Conservation (phyloP, 2,888 invertebrate genomes). For the Chymomyza caudatula region DNA sequence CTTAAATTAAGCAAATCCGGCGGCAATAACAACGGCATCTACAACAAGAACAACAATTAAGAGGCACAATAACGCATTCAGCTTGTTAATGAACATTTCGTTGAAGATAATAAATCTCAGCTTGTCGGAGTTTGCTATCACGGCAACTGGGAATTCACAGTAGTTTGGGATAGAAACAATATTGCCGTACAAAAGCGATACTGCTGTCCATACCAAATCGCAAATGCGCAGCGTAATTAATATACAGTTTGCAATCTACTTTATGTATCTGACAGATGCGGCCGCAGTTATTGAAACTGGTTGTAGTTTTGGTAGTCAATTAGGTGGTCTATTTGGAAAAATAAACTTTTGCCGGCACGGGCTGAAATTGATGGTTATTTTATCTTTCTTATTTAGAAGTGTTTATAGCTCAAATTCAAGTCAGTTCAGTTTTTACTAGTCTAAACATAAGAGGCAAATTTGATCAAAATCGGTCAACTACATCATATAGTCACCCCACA, state of each 20-base stretch:
- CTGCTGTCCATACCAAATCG: background rate
- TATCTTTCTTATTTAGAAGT: too few relatives aligned
- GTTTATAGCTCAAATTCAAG: too few relatives aligned
- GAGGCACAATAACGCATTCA: constrained; percentile 19
- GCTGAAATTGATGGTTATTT: too few relatives aligned
- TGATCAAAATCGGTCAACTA: too few relatives aligned
- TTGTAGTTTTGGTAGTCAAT: background rate
- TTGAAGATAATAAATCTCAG: constrained; percentile 56
- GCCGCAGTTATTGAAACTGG: background rate
- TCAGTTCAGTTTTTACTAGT: too few relatives aligned
- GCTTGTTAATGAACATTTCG: constrained; percentile 45
- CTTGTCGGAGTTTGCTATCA: constrained; percentile 41
- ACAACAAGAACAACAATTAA: background rate
- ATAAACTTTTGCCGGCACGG: too few relatives aligned
- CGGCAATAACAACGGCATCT: background rate
- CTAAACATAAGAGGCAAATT: too few relatives aligned
- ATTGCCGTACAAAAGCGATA: background rate
- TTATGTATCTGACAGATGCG: background rate
- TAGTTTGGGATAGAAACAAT: background rate
- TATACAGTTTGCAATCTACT: background rate
- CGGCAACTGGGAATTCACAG: background rate
- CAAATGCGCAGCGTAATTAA: background rate
- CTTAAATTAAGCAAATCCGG: background rate
- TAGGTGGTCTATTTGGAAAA: background rate
- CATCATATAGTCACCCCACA: too few relatives aligned